Evolutionary conservation across 2,113 vertebrate genomes (phyloP), one percentile per base, ranked within the genome.

Genomic region (Propithecus coquereli): DNA sequence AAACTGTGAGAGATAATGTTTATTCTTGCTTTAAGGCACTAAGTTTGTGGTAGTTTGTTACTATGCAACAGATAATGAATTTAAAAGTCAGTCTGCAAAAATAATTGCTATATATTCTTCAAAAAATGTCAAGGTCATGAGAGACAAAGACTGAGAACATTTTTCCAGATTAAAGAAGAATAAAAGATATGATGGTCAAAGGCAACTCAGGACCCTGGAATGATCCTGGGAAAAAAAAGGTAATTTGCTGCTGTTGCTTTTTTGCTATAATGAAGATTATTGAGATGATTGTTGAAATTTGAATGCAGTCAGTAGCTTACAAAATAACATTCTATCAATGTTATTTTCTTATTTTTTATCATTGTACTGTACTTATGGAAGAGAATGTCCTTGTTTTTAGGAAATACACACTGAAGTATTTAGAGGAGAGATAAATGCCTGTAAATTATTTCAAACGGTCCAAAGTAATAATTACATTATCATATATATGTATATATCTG

Each of bases 381-480:
- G n/a, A 89, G 4, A 63, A n/a, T 94, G 27, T 70, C 34, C 47
- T 93, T 84, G 20, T n/a, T 94, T 95, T 95, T 45, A 93, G 66
- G 34, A 88, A 91, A 87, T 37, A 45, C 12, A 88, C 30, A 74
- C 11, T 63, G 37, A 93, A 82, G 12, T 61, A 82, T 84, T 71
- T 77, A 68, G 74, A 94, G 22, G 27, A 80, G 30, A 13, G 20
- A 74, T 84, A 47, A 73, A 52, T 90, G 34, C 30, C 37, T 95
- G 16, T 71, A 82, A 79, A 18, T 91, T 89, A 94, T 82, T 30
- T 68, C 30, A 70, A 76, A 91, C 20, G 32, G 54, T 63, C 34
- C 57, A 88, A 97, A 82, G 34, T 91, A 94, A 91, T 32, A 94
- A 61, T 59, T 79, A 83, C 20, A 25, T 74, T 83, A 91, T 74